Percentiles rank a stretch among this genome's conserved stretches.
phyloP scores from a whole-genome alignment of 2,113 vertebrate species.

The Hippocampus zosterae region DNA sequence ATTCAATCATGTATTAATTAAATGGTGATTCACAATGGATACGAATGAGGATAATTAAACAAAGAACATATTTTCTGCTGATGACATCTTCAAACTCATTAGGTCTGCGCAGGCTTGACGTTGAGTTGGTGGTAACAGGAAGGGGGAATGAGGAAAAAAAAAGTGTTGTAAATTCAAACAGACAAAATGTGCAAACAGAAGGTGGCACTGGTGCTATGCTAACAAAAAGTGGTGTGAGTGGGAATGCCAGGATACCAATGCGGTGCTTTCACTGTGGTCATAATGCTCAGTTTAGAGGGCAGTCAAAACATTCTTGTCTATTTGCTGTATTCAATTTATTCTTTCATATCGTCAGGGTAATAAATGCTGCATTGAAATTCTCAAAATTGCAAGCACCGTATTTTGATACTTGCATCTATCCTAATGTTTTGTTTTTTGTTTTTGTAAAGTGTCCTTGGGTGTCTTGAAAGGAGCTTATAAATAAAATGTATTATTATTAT shows the following conservation, averaged over 20 bases:
- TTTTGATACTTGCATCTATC: background rate
- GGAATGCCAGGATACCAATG: constrained; percentile 7
- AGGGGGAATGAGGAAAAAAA: background rate
- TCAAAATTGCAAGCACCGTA: background rate
- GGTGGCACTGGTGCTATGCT: constrained; percentile 55
- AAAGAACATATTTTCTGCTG: constrained; percentile 32
- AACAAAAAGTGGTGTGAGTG: constrained; percentile 17
- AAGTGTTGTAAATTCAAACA: background rate
- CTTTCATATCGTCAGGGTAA: constrained; percentile 3
- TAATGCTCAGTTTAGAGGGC: constrained; percentile 5
- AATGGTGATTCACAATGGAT: constrained; percentile 9
- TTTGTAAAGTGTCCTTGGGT: too few species aligned
- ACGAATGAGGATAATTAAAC: constrained; percentile 31
- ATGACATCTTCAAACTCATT: constrained; percentile 40
- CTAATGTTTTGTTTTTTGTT: too few species aligned
- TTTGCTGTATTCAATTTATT: constrained; percentile 3
- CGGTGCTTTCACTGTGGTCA: background rate
- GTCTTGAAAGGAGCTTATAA: too few species aligned
- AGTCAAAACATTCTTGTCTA: constrained; percentile 2
- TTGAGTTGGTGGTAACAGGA: constrained; percentile 6
- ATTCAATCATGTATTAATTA: background rate
- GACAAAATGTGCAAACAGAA: constrained; percentile 41
- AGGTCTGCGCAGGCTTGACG: constrained; percentile 30
- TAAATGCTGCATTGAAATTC: background rate
- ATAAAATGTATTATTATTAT: too few species aligned